Evolutionary conservation across 1,140 invertebrate species (phyloP).

Genomic region (Leptinotarsa undecemlineata): DNA sequence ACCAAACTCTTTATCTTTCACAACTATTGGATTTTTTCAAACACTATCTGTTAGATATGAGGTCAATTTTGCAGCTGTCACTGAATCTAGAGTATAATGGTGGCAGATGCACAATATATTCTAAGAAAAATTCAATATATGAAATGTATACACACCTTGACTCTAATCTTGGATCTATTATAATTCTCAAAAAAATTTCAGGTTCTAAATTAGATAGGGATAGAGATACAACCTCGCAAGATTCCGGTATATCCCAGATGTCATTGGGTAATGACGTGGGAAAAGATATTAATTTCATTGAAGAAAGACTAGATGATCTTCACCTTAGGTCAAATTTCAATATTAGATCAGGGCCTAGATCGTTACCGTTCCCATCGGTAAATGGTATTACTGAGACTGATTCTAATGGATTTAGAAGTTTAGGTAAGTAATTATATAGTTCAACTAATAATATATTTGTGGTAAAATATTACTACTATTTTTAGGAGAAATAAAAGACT

Average conservation of each 20-base stretch:
- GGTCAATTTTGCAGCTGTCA: too few relatives aligned
- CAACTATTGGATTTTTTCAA: too few relatives aligned
- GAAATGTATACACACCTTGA: too few relatives aligned
- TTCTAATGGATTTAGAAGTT: slow-evolving; percentile 51
- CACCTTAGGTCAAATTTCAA: slow-evolving; percentile 40
- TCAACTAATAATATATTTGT: background rate
- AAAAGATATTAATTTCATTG: slow-evolving; percentile 54
- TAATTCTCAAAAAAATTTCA: slow-evolving; percentile 4
- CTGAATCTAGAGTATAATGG: too few relatives aligned
- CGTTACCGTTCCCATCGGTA: slow-evolving; percentile 44
- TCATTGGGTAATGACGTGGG: slow-evolving; percentile 59
- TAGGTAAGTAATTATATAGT: slow-evolving; percentile 38
- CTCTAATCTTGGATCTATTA: too few relatives aligned
- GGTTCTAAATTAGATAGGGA: slow-evolving; percentile 63
- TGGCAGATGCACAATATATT: too few relatives aligned
- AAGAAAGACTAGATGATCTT: slow-evolving; percentile 58
- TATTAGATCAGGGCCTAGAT: slow-evolving; percentile 38
- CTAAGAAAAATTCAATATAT: too few relatives aligned
- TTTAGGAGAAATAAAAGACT: slow-evolving; percentile 49
- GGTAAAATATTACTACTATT: background rate
- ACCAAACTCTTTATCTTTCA: too few relatives aligned
- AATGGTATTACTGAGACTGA: slow-evolving; percentile 49
- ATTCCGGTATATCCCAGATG: slow-evolving; percentile 88
- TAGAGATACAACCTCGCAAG: slow-evolving; percentile 82
- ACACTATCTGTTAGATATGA: too few relatives aligned